Evolutionary conservation across 2,797 vertebrate species (phyloP).

Genomic region (Coendou prehensilis): DNA sequence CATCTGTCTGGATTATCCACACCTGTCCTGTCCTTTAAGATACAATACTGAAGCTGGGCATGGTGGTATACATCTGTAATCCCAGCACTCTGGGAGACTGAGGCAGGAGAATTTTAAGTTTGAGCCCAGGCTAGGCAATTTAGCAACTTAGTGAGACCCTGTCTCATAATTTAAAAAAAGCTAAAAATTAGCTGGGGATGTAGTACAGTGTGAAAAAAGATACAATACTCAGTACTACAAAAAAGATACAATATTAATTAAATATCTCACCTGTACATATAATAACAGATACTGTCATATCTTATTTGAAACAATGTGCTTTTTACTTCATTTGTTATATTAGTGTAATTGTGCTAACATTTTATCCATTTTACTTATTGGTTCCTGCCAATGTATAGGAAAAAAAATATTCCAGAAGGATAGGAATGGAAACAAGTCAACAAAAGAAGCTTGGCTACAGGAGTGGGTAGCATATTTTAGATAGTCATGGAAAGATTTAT

Average conservation of each 20-base stretch:
- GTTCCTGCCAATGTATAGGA: not conserved
- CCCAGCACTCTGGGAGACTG: not conserved
- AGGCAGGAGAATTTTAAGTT: not conserved
- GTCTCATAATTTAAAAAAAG: not conserved
- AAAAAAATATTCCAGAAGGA: not conserved
- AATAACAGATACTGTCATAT: not conserved
- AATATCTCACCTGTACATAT: not conserved
- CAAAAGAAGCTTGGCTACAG: not conserved
- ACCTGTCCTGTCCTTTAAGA: not conserved
- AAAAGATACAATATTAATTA: not conserved
- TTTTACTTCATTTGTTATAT: slow-evolving; percentile 38
- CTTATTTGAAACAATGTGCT: not conserved
- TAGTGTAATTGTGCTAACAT: not conserved
- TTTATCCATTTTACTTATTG: slow-evolving; percentile 57
- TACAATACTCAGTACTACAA: not conserved
- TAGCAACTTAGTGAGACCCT: not conserved
- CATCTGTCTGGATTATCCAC: slow-evolving; percentile 10
- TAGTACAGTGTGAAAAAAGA: not conserved
- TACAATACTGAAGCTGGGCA: not conserved
- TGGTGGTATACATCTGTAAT: not conserved
- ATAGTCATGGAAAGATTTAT: not conserved
- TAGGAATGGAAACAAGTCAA: not conserved
- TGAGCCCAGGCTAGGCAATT: not conserved
- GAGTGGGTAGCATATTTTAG: slow-evolving; percentile 29
- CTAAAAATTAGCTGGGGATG: not conserved